A percentile compares a stretch with the other conserved stretches of the same genome.
Conservation (phyloP, 2,888 invertebrate genomes). For the Balanococcus diminutus region DNA sequence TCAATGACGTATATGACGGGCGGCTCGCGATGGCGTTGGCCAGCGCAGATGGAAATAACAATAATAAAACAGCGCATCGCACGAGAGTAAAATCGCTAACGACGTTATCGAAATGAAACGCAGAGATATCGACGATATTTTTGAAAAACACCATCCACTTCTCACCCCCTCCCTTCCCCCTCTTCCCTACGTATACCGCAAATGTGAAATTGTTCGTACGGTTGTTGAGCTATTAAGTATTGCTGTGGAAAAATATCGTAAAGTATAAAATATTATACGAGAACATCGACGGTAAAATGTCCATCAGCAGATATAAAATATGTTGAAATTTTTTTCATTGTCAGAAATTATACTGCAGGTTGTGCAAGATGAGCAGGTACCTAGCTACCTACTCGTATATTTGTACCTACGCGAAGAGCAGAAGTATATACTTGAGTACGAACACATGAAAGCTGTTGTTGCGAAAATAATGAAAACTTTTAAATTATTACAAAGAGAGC, state of each 20-base stretch:
- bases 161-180: no score
- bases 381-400: not conserved
- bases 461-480: constrained; percentile 35
- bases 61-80: not conserved
- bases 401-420: no score
- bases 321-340: not conserved
- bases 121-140: not conserved
- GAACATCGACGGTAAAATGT: constrained; percentile 8
- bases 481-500: constrained; percentile 38
- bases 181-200: no score
- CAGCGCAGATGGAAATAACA: not conserved
- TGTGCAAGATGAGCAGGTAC: not conserved
- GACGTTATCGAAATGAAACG: not conserved
- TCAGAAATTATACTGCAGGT: not conserved
- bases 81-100: not conserved
- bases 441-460: constrained; percentile 24
- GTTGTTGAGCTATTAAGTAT: not conserved
- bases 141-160: not conserved
- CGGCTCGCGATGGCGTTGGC: not conserved
- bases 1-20: not conserved
- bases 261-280: constrained; percentile 9
- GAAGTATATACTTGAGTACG: not conserved
- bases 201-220: not conserved
- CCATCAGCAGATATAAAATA: constrained; percentile 8
- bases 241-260: not conserved